Conservation (phyloP, 2,888 invertebrate species). For the Drosophila siamana region DNA sequence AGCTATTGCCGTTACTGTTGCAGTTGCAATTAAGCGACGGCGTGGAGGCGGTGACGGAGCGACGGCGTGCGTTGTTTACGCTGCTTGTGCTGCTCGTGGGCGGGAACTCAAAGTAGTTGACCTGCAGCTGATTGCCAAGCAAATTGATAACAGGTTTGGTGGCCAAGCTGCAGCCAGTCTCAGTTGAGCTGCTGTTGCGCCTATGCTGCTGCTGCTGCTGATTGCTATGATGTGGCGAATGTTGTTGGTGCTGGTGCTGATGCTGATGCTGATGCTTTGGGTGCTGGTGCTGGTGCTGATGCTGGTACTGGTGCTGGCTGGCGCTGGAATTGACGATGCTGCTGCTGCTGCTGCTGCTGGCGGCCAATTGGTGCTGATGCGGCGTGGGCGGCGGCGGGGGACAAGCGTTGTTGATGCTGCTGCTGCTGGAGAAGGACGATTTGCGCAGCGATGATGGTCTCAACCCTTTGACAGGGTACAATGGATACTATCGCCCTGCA, state of each 20-base stretch:
- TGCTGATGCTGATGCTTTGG: constrained; percentile 51
- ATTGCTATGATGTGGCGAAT: constrained; percentile 22
- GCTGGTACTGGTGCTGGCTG: constrained; percentile 41
- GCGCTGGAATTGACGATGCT: constrained; percentile 30
- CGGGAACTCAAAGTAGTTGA: constrained; percentile 82
- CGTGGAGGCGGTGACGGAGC: constrained; percentile 64
- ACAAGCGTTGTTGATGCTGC: constrained; percentile 80
- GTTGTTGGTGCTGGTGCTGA: constrained; percentile 46
- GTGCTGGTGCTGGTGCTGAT: constrained; percentile 56
- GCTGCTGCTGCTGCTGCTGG: constrained; percentile 45
- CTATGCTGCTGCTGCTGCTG: constrained; percentile 50
- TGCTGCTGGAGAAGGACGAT: constrained; percentile 82
- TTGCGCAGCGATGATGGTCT: constrained; percentile 85
- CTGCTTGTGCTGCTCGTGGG: constrained; percentile 45
- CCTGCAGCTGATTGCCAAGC: constrained; percentile 76
- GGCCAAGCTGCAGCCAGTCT: constrained; percentile 57
- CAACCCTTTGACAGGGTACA: constrained; percentile 86
- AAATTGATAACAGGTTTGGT: constrained; percentile 68
- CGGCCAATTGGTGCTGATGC: constrained; percentile 57
- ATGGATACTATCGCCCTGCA: constrained; percentile 86
- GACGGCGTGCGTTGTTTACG: constrained; percentile 28
- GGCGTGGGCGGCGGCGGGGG: constrained; percentile 83
- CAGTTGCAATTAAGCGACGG: constrained; percentile 63
- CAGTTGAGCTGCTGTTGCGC: constrained; percentile 36
- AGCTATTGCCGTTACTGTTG: constrained; percentile 20